Conservation (phyloP, 2,797 vertebrate genomes). For the Rachycentron canadum region DNA sequence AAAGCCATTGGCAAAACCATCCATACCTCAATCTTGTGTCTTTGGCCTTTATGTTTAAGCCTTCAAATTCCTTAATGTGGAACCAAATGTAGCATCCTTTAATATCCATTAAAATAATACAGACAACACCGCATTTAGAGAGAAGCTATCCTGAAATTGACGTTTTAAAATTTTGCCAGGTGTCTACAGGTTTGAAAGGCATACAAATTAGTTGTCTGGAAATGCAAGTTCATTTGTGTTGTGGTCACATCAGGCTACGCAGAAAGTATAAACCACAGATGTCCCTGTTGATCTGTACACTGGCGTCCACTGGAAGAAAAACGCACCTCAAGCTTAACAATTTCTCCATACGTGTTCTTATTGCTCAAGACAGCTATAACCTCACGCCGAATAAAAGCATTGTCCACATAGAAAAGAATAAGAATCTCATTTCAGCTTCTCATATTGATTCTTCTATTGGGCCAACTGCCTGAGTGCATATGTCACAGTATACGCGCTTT, state of each 20-base stretch:
- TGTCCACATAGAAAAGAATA: constrained; percentile 22
- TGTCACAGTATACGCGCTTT: constrained; percentile 50
- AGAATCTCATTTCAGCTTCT: constrained; percentile 46
- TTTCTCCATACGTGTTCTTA: constrained; percentile 9
- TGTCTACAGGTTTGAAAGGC: constrained; percentile 11
- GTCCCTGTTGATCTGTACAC: background rate
- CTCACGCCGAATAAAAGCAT: constrained; percentile 25
- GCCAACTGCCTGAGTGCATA: constrained; percentile 29
- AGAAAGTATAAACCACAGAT: constrained; percentile 16
- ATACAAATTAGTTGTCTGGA: constrained; percentile 8
- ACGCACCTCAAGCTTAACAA: background rate
- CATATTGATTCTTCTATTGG: constrained; percentile 43
- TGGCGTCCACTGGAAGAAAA: background rate
- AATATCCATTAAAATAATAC: background rate
- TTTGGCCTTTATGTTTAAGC: background rate
- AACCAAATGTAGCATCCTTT: background rate
- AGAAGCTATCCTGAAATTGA: background rate
- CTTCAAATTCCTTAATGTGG: background rate
- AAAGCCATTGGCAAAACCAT: background rate
- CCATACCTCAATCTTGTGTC: no score
- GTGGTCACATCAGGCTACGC: constrained; percentile 19
- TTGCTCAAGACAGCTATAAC: constrained; percentile 14
- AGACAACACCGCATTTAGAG: background rate
- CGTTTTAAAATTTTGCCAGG: constrained; percentile 21
- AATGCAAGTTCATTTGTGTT: constrained; percentile 23